Evolutionary conservation across 2,113 vertebrate species (phyloP).

Genomic region (Barbus barbus): DNA sequence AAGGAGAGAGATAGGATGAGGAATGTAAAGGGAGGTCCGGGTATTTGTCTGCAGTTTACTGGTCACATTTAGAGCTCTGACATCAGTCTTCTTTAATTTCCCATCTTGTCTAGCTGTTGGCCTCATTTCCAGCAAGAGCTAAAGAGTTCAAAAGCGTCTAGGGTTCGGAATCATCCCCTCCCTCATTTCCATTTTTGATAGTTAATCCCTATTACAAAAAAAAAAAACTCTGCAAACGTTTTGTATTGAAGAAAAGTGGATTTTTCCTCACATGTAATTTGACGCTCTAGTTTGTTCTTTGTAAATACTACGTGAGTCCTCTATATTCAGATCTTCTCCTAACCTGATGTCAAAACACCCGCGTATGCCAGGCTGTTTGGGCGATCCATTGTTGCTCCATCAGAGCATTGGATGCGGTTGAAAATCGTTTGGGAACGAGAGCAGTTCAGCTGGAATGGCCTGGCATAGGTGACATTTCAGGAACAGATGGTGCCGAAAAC

Average conservation of each 20-base stretch:
- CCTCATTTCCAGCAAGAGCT: neutral
- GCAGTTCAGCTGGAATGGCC: neutral
- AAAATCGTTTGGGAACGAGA: neutral
- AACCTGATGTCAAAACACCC: slow-evolving; percentile 27
- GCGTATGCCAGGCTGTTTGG: slow-evolving; percentile 24
- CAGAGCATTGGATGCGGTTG: neutral
- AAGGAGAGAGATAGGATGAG: slow-evolving; percentile 55
- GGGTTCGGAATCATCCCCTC: slow-evolving; percentile 15
- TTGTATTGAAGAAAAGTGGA: slow-evolving; percentile 31
- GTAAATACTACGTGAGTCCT: slow-evolving; percentile 38
- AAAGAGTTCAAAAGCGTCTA: neutral
- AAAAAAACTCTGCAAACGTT: slow-evolving; percentile 6
- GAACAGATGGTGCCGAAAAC: slow-evolving; percentile 11
- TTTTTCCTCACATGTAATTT: neutral
- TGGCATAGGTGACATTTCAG: slow-evolving; percentile 7
- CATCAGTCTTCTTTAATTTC: slow-evolving; percentile 18
- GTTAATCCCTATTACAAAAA: slow-evolving; percentile 9
- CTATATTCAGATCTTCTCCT: slow-evolving; percentile 24
- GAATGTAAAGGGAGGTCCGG: slow-evolving; percentile 28
- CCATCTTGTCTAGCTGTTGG: neutral
- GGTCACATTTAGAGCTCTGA: slow-evolving; percentile 25
- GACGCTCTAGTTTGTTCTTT: slow-evolving; percentile 18
- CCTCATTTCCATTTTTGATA: slow-evolving; percentile 24
- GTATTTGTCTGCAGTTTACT: slow-evolving; percentile 21
- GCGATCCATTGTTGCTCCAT: slow-evolving; percentile 6